phyloP scores from a whole-genome alignment of 2,797 vertebrate species.

The Eidolon dupreanum region DNA sequence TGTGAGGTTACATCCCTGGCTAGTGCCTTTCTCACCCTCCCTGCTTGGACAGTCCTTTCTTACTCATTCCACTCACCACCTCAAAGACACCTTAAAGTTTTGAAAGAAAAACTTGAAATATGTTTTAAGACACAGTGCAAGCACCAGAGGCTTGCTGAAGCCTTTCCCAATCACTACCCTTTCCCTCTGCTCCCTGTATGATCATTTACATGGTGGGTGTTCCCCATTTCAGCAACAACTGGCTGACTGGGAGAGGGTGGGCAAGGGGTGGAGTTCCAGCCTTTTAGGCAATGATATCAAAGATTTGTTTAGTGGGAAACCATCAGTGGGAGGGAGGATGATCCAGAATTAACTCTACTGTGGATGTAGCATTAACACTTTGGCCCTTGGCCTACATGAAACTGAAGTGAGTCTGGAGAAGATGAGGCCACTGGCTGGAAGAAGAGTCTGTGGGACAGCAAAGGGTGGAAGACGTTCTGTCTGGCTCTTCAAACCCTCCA shows the following conservation, averaged over 20 bases:
- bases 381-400: not conserved
- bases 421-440: not conserved
- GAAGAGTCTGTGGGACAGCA: not conserved
- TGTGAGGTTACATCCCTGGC: not conserved
- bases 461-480: not conserved
- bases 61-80: not conserved
- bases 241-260: not conserved
- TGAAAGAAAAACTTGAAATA: not conserved
- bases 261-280: not conserved
- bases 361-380: not conserved
- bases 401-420: not conserved
- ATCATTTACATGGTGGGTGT: not conserved
- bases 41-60: not conserved
- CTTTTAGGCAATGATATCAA: not conserved
- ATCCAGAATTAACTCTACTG: conserved; percentile 28
- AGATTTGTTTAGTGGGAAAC: not conserved
- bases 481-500: not conserved
- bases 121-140: not conserved
- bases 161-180: not conserved
- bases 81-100: not conserved
- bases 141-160: not conserved
- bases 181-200: not conserved
- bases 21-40: not conserved
- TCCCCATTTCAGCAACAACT: not conserved
- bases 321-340: not conserved